These are phyloP conservation scores for Drosophila bunnanda DNA, from an alignment of 2,888 invertebrate species.

Conservation along the genomic window DNA sequence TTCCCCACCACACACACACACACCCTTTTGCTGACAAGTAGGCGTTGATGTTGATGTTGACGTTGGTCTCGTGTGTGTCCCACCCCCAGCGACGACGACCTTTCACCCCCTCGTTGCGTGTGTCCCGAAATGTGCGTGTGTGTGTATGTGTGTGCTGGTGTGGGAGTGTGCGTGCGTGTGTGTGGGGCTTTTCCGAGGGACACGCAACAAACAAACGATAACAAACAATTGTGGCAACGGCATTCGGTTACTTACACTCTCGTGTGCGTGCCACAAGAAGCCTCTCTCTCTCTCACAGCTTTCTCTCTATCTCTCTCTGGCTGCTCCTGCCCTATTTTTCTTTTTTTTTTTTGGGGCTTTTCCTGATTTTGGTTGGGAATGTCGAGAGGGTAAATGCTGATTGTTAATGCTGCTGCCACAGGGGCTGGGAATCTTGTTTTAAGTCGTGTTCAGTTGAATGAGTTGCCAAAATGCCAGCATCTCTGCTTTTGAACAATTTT, in stretches of 20 bases:
- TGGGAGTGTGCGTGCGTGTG: slow-evolving; percentile 9
- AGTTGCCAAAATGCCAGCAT: slow-evolving; percentile 10
- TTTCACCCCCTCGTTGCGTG: slow-evolving; percentile 37
- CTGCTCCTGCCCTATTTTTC: slow-evolving; percentile 2
- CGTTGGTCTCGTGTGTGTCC: slow-evolving; percentile 52
- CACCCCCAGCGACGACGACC: slow-evolving; percentile 4
- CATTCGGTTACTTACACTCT: slow-evolving; percentile 34
- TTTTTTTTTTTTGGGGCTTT: not conserved
- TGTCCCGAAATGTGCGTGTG: slow-evolving; percentile 33
- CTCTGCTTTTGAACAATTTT: not conserved
- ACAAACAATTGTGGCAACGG: slow-evolving; percentile 56
- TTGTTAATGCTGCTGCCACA: slow-evolving; percentile 11
- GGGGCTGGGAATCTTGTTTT: slow-evolving; percentile 32
- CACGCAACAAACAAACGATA: slow-evolving; percentile 76
- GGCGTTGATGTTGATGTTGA: slow-evolving; percentile 56
- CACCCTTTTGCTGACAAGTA: slow-evolving; percentile 47
- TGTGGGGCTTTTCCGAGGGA: slow-evolving; percentile 11
- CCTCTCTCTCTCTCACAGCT: not conserved
- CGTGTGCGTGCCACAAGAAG: not conserved
- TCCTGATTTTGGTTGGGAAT: slow-evolving; percentile 24
- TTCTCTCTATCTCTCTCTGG: not conserved
- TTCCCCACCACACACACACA: slow-evolving; percentile 17
- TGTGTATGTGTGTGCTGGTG: slow-evolving; percentile 22
- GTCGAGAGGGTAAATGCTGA: slow-evolving; percentile 18
- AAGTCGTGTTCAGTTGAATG: slow-evolving; percentile 16